These are phyloP conservation scores for Panonychus citri DNA, from an alignment of 1,140 invertebrate species.

Conservation along the genomic window DNA sequence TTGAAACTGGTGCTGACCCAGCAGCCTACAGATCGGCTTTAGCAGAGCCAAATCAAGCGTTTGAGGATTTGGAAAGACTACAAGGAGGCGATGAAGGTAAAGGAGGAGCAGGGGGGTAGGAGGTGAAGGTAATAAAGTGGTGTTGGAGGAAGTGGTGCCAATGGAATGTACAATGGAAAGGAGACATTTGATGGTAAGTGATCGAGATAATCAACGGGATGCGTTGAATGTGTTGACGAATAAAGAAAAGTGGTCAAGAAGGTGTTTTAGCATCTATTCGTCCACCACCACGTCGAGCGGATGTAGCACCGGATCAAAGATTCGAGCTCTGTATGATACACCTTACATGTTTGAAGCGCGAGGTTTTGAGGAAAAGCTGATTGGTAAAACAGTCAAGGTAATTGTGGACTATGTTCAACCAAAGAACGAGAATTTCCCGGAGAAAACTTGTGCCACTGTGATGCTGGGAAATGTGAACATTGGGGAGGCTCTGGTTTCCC, in stretches of 20 bases:
- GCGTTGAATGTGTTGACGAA: constrained; percentile 53
- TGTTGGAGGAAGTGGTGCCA: constrained; percentile 32
- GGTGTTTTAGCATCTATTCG: constrained; percentile 79
- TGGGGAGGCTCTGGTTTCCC: constrained; percentile 71
- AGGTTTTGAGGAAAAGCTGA: constrained; percentile 86
- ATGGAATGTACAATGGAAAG: too few relatives aligned
- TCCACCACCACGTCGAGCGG: constrained; percentile 33
- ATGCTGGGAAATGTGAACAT: constrained; percentile 41
- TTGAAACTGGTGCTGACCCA: constrained; percentile 51
- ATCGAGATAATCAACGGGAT: constrained; percentile 87
- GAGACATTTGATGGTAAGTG: constrained; percentile 61
- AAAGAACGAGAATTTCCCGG: constrained; percentile 67
- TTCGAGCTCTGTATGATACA: constrained; percentile 79
- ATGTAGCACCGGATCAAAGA: constrained; percentile 18
- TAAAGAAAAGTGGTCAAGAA: constrained; percentile 46
- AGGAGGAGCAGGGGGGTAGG: too few relatives aligned
- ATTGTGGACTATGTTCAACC: constrained; percentile 90
- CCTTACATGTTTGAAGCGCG: constrained; percentile 94
- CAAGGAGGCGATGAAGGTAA: constrained; percentile 12
- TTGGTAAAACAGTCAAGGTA: constrained; percentile 79
- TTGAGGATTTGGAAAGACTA: constrained; percentile 73
- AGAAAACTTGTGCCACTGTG: constrained; percentile 86
- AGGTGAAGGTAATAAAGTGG: constrained; percentile 7
- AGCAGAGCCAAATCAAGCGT: constrained; percentile 58
- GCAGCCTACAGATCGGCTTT: constrained; percentile 63